These are phyloP conservation scores for Abscondita cerata DNA, from an alignment of 2,888 invertebrate genomes.

Conservation along the genomic window DNA sequence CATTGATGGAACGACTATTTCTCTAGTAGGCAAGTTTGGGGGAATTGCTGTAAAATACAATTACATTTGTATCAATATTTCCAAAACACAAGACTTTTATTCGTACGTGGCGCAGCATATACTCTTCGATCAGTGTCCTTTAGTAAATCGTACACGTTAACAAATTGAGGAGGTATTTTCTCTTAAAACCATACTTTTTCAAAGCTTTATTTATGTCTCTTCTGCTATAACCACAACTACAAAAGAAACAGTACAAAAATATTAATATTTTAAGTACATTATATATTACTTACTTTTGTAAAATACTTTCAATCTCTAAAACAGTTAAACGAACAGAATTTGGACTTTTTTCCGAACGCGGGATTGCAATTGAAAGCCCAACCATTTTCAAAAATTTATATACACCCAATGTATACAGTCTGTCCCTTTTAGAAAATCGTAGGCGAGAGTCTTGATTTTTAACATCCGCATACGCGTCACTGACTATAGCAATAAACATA, in stretches of 20 bases:
- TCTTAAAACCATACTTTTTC: too few relatives aligned
- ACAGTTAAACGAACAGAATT: not conserved
- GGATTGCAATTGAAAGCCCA: not conserved
- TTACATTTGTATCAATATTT: too few relatives aligned
- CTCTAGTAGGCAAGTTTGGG: too few relatives aligned
- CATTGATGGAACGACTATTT: too few relatives aligned
- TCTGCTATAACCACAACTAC: not conserved
- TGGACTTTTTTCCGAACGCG: not conserved
- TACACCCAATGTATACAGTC: not conserved
- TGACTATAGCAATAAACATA: conserved; percentile 83
- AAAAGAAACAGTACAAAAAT: too few relatives aligned
- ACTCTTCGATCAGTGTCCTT: too few relatives aligned
- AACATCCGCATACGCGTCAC: conserved; percentile 77
- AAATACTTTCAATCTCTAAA: not conserved
- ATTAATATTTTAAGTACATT: too few relatives aligned
- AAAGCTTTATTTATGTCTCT: not conserved
- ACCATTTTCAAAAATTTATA: not conserved
- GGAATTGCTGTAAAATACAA: too few relatives aligned
- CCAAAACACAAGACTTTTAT: too few relatives aligned
- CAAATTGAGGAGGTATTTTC: too few relatives aligned
- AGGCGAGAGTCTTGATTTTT: conserved; percentile 69
- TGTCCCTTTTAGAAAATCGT: not conserved
- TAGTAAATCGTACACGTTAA: too few relatives aligned
- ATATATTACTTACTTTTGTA: not conserved
- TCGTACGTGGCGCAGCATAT: too few relatives aligned